A percentile compares a stretch with the other conserved stretches of the same genome.
These are phyloP conservation scores for Vesta saturnalis DNA, from an alignment of 2,888 invertebrate genomes.

Conservation along the genomic window DNA sequence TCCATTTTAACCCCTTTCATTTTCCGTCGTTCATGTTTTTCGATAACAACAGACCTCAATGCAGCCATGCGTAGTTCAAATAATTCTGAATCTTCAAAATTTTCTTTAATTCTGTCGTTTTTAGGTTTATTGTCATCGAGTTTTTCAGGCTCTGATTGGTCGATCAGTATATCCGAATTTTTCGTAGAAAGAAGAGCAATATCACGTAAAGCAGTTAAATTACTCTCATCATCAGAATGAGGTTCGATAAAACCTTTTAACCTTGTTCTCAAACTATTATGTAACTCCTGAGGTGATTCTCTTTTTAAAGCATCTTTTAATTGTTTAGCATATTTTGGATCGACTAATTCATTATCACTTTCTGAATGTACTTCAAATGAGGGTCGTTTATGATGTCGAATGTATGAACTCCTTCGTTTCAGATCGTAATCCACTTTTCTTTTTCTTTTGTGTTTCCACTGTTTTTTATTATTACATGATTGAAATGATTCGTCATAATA, in stretches of 20 bases:
- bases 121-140: slow-evolving; percentile 51
- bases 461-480: background rate
- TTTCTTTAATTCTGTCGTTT: slow-evolving; percentile 38
- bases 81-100: slow-evolving; percentile 64
- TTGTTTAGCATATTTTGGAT: slow-evolving; percentile 56
- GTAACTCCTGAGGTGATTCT: slow-evolving; percentile 48
- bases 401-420: slow-evolving; percentile 2
- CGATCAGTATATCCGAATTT: slow-evolving; percentile 21
- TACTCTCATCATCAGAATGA: slow-evolving; percentile 28
- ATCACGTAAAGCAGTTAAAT: slow-evolving; percentile 27
- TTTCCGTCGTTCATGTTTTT: slow-evolving; percentile 71
- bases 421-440: background rate
- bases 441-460: background rate
- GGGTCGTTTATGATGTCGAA: background rate
- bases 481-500: background rate
- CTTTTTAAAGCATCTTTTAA: slow-evolving; percentile 67
- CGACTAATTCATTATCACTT: slow-evolving; percentile 47
- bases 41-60: slow-evolving; percentile 73
- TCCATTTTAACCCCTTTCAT: slow-evolving; percentile 43
- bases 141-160: slow-evolving; percentile 27
- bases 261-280: slow-evolving; percentile 55
- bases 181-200: slow-evolving; percentile 28
- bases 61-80: slow-evolving; percentile 72
- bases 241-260: slow-evolving; percentile 52
- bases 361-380: slow-evolving; percentile 43